Evolutionary conservation across 2,888 invertebrate species (phyloP), one percentile per base, ranked within the genome.

Genomic region (Andrena trimmerana): DNA sequence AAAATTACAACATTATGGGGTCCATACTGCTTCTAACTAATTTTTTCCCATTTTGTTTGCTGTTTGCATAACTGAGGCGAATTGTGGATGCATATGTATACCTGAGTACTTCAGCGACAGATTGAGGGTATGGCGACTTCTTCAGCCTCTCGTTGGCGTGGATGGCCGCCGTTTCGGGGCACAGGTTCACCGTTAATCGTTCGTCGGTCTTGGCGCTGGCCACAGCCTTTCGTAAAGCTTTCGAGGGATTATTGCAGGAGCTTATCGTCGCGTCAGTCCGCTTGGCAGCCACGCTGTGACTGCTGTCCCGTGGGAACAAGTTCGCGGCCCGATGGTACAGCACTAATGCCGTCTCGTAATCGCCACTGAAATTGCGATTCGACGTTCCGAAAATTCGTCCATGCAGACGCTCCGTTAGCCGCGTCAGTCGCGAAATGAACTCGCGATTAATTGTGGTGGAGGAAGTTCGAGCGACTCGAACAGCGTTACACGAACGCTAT

Each of bases 301-400:
- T 88, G 20, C 80, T 75, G 70, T 93, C 92, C 2, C 88, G 89
- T 2, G 93, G 92, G 75, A 84, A 90, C 7, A 89, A 74, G 20
- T 70, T 87, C 13, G 91, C 90, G 3, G 93, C 93, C 65, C 92
- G 90, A 72, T 93, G 90, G 82, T 93, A 93, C 13, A 93, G 83
- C 24, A 93, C 89, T 81, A 93, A 83, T 13, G 93, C 93, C 24
- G 90, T 83, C 80, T 93, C 93, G 88, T 91, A 93, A 88, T 93
- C 91, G 3, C 92, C 92, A 69, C 93, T 93, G 78, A 81, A 81
- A 69, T 81, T 75, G 31, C 68, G 48, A 78, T 76, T 71, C 59
- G 36, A 75, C 50, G 20, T 33, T 79, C 24, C 24, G 24, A 42
- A 42, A 42, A 57, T 65, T 76, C 50, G 67, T 13, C 8, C 57